Evolutionary conservation across 2,113 vertebrate genomes (phyloP), one percentile per base, ranked within the genome.

Genomic region (Lepidothrix coronata): DNA sequence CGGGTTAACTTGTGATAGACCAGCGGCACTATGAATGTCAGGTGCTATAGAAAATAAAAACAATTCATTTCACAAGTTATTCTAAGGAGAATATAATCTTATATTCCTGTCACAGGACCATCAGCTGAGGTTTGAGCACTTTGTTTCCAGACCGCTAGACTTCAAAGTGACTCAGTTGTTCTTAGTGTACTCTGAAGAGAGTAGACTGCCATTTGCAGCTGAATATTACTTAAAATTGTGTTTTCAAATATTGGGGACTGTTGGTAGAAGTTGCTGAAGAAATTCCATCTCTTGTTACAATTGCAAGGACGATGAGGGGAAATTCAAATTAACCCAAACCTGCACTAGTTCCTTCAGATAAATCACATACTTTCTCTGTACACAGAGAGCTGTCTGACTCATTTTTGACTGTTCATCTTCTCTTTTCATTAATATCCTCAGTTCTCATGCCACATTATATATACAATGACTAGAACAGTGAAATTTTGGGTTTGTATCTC

Each of bases 21-120:
- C 51, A 31, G 12, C 61, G 52, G 27, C 17, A 15, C 18, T 13
- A 1, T 4, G 8, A 30, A 22, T 0, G 1, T 1, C 6, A 2
- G 1, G 7, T 21, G 12, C 16, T 20, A 14, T 0, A 65, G 27
- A 37, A 62, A 55, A 15, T 10, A 27, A 30, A 80, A 4, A 6
- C 14, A 4, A 5, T 3, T 15, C 12, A 2, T 31, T 37, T 44
- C 14, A 2, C 8, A 9, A 0, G 2, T 13, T 73, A 23, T 6
- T 19, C 1, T 3, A 21, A 44, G 44, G 52, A 43, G 8, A 51
- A 35, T 7, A 9, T 19, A 23, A 28, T 23, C 49, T 63, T 9
- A 5, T 8, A 10, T 14, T 58, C 6, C 55, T 25, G 28, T 14
- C 44, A 7, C 28, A 54, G 35, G 17, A 58, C 33, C 4, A 1